These are phyloP conservation scores for Lepilemur ruficaudatus DNA, from an alignment of 2,797 vertebrate species.

Conservation along the genomic window DNA sequence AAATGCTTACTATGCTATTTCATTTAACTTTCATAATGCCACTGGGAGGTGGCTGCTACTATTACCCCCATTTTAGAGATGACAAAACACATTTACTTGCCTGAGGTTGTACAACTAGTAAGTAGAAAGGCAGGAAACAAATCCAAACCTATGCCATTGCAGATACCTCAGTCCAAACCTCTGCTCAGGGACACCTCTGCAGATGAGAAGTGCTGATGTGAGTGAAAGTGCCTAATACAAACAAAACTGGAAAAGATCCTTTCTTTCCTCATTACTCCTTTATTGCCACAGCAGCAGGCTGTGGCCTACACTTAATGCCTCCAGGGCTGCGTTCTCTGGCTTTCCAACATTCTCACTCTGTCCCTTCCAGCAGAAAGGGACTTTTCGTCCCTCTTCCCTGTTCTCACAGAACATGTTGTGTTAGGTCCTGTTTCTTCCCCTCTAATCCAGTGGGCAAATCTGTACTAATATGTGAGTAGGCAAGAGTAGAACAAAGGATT, in stretches of 20 bases:
- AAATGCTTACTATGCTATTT: background rate
- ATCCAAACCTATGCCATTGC: background rate
- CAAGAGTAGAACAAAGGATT: background rate
- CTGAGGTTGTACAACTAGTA: background rate
- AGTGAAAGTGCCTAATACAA: background rate
- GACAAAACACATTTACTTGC: background rate
- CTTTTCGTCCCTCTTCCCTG: background rate
- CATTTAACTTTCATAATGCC: background rate
- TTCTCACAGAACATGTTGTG: background rate
- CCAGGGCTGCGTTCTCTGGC: background rate
- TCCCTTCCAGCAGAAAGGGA: background rate
- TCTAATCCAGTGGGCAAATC: background rate
- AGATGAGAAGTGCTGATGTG: background rate
- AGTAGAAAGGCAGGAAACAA: background rate
- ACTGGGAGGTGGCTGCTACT: background rate
- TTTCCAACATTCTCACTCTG: background rate
- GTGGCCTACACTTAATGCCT: background rate
- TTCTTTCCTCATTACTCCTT: background rate
- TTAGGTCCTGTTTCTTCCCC: background rate
- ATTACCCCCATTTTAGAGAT: background rate
- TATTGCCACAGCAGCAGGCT: background rate
- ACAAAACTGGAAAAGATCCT: background rate
- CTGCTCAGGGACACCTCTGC: background rate
- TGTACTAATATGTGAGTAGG: background rate
- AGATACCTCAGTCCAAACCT: background rate